These are phyloP conservation scores for Onthophagus sagittarius DNA, from an alignment of 2,888 invertebrate genomes.

Conservation along the genomic window DNA sequence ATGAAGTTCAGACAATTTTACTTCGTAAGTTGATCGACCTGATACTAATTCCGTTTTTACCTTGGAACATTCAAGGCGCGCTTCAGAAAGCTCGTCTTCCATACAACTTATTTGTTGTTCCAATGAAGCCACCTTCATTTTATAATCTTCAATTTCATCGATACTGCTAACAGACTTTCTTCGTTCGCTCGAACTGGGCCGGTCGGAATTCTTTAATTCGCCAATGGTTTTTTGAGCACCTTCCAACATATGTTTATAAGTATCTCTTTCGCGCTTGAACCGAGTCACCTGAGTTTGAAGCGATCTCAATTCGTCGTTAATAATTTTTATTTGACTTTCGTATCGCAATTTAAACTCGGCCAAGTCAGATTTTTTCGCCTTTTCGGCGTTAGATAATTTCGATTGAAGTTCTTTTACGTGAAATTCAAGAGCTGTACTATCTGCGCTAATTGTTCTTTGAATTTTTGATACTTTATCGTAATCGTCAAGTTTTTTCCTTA, in stretches of 20 bases:
- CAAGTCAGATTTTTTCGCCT: constrained; percentile 71
- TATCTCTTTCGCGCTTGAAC: constrained; percentile 84
- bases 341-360: constrained; percentile 78
- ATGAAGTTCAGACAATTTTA: constrained; percentile 82
- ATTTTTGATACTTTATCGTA: constrained; percentile 81
- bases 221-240: constrained; percentile 80
- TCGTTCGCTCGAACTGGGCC: constrained; percentile 47
- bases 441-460: constrained; percentile 72
- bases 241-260: constrained; percentile 85
- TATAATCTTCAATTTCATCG: constrained; percentile 61
- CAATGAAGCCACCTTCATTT: constrained; percentile 65
- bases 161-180: neutral
- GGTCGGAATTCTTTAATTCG: constrained; percentile 57
- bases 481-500: constrained; percentile 76
- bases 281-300: constrained; percentile 75
- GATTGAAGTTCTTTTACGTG: constrained; percentile 68
- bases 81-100: constrained; percentile 85
- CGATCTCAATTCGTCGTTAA: constrained; percentile 78
- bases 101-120: constrained; percentile 82
- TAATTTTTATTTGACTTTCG: constrained; percentile 76
- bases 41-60: constrained; percentile 87
- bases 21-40: constrained; percentile 80
- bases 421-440: constrained; percentile 69
- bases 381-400: constrained; percentile 59
- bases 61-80: constrained; percentile 75